phyloP scores from a whole-genome alignment of 2,888 invertebrate species.

The Crioceris asparagi region DNA sequence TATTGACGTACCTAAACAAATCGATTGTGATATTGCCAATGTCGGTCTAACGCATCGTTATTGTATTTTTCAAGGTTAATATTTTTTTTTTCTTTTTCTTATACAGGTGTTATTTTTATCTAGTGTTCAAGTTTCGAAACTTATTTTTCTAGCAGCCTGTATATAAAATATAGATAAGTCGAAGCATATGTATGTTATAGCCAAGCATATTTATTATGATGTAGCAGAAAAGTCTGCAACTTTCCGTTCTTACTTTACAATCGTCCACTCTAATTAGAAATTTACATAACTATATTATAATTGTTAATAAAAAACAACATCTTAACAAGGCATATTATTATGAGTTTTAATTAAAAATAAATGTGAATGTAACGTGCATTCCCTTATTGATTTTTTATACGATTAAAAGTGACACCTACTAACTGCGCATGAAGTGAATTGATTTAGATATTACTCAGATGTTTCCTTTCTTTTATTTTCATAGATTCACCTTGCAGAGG shows the following conservation, averaged over 20 bases:
- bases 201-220: no score
- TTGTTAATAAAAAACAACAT: conserved; percentile 1
- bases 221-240: conserved; percentile 3
- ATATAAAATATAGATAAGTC: no score
- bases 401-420: not conserved
- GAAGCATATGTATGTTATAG: no score
- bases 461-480: not conserved
- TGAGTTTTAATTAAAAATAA: not conserved
- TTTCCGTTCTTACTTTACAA: conserved; percentile 4
- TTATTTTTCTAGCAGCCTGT: no score
- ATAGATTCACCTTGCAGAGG: not conserved
- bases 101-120: no score
- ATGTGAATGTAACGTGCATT: conserved; percentile 1
- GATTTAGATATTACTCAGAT: not conserved
- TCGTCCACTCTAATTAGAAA: conserved; percentile 12
- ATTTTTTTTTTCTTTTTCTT: no score
- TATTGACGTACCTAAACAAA: no score
- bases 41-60: no score
- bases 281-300: conserved; percentile 14
- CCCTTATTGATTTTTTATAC: not conserved
- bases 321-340: not conserved
- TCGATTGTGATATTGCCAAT: no score
- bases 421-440: no score
- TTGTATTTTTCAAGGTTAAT: no score
- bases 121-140: no score